phyloP scores from a whole-genome alignment of 1,140 invertebrate species.

The Lutraria rhynchaena region DNA sequence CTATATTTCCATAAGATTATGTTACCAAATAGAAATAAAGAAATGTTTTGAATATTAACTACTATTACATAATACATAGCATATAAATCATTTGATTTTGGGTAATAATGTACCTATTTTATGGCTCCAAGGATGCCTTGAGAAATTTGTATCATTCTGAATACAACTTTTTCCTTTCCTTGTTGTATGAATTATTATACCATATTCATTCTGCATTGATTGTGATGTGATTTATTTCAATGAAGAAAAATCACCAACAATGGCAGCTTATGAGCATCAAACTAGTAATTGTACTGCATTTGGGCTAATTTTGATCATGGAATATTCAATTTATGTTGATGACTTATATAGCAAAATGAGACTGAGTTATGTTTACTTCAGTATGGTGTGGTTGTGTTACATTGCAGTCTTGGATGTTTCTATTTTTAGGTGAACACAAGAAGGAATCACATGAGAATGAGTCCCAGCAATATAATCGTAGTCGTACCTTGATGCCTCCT shows the following conservation, averaged over 20 bases:
- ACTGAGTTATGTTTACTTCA: neutral
- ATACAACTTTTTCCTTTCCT: too few relatives aligned
- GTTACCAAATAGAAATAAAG: too few relatives aligned
- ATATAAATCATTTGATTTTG: neutral
- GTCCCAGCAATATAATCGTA: constrained; percentile 11
- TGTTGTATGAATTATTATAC: too few relatives aligned
- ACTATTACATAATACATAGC: too few relatives aligned
- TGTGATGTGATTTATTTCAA: neutral
- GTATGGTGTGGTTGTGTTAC: neutral
- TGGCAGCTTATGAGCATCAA: neutral
- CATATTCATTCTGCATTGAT: too few relatives aligned
- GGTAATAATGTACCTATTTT: neutral
- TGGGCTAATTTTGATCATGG: neutral
- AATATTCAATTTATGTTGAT: neutral
- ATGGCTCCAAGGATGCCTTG: too few relatives aligned
- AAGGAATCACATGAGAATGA: constrained; percentile 27
- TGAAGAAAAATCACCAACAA: neutral
- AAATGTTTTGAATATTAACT: too few relatives aligned
- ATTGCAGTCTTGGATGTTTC: neutral
- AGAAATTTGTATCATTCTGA: too few relatives aligned
- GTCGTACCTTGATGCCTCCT: constrained; percentile 31
- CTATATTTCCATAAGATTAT: too few relatives aligned
- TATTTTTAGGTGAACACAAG: constrained; percentile 24
- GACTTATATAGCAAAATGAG: neutral
- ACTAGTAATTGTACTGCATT: neutral